Conservation (phyloP, 2,797 vertebrate species). For the Xerus rutilus region DNA sequence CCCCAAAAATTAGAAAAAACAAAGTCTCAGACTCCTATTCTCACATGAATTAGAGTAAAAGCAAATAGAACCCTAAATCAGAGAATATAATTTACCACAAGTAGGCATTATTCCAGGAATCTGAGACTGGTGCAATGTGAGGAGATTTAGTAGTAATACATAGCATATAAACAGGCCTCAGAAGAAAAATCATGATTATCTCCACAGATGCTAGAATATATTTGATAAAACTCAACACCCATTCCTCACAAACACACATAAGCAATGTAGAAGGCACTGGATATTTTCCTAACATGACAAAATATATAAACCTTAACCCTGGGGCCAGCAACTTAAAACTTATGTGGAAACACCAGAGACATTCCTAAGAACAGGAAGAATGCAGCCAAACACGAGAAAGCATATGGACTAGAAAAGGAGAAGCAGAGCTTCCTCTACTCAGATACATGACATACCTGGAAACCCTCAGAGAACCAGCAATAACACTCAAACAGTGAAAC, state of each 20-base stretch:
- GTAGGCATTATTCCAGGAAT: neutral
- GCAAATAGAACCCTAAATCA: neutral
- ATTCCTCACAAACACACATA: neutral
- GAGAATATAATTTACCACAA: neutral
- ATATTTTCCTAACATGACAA: neutral
- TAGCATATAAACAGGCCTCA: neutral
- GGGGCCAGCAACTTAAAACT: neutral
- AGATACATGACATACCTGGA: rapidly evolving
- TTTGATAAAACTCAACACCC: neutral
- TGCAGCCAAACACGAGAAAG: neutral
- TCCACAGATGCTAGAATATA: neutral
- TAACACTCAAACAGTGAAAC: neutral
- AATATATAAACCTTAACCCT: neutral
- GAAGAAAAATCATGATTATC: neutral
- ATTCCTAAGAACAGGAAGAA: neutral
- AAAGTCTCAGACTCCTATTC: neutral
- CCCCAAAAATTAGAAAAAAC: neutral
- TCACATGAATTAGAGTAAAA: neutral
- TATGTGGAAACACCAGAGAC: neutral
- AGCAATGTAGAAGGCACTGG: neutral
- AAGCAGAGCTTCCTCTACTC: neutral
- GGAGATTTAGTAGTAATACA: neutral
- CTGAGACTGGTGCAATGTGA: neutral
- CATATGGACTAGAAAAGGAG: neutral
- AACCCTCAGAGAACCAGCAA: neutral